These are phyloP conservation scores for Scaptodrosophila latifasciaeformis DNA, from an alignment of 2,888 invertebrate species.

Conservation along the genomic window DNA sequence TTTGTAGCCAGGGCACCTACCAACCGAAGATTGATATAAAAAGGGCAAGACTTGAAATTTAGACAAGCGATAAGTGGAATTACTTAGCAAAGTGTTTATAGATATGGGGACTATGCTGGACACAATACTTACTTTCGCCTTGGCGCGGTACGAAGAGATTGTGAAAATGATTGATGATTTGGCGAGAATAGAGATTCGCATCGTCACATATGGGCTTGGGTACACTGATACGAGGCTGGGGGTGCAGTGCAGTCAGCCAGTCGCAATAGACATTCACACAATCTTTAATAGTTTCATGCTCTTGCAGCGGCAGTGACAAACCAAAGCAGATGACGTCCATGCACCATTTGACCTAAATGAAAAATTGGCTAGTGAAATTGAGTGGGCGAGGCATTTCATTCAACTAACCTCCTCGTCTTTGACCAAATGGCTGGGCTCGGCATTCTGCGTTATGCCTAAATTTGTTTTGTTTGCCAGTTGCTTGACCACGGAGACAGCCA, in stretches of 20 bases:
- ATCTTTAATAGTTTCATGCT: constrained; percentile 95
- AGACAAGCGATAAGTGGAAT: constrained; percentile 48
- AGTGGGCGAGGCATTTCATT: not conserved
- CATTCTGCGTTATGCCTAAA: constrained; percentile 84
- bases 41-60: constrained; percentile 91
- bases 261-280: constrained; percentile 98
- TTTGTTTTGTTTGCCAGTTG: constrained; percentile 79
- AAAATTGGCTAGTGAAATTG: not conserved
- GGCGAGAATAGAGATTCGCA: constrained; percentile 91
- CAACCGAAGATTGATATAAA: constrained; percentile 87
- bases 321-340: constrained; percentile 94
- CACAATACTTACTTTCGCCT: constrained; percentile 86
- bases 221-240: constrained; percentile 89
- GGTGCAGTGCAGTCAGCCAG: constrained; percentile 92
- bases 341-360: constrained; percentile 86
- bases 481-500: constrained; percentile 78
- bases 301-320: constrained; percentile 89
- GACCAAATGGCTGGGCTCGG: constrained; percentile 88
- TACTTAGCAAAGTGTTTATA: constrained; percentile 20
- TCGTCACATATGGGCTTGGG: constrained; percentile 92
- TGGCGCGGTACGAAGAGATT: constrained; percentile 95
- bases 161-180: constrained; percentile 93
- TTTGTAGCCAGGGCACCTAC: constrained; percentile 81
- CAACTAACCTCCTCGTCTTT: constrained; percentile 86
- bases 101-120: not conserved